Conservation (phyloP, 2,888 invertebrate genomes). For the Trissolcus brochymenae region DNA sequence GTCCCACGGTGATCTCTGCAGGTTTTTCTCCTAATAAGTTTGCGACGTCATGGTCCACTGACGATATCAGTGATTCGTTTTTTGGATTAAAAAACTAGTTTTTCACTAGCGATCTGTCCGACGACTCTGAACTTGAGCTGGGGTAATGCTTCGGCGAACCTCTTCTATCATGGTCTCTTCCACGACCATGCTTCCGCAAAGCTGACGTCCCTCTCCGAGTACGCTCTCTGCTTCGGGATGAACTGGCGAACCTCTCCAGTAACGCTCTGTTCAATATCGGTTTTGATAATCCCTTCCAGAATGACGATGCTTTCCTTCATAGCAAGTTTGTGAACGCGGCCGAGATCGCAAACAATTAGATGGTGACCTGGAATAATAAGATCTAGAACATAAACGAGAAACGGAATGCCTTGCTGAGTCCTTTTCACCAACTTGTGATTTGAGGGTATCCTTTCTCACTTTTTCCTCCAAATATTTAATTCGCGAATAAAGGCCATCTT, state of each 20-base stretch:
- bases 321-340: background rate
- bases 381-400: too few relatives aligned
- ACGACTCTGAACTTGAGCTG: background rate
- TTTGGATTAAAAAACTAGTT: too few relatives aligned
- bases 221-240: background rate
- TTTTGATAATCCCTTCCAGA: background rate
- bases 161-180: background rate
- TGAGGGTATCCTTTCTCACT: too few relatives aligned
- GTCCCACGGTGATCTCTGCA: background rate
- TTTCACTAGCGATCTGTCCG: too few relatives aligned
- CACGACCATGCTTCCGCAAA: background rate
- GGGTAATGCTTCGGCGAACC: background rate
- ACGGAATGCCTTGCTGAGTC: too few relatives aligned
- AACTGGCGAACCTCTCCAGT: background rate
- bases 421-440: too few relatives aligned
- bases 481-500: too few relatives aligned
- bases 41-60: too few relatives aligned
- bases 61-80: too few relatives aligned
- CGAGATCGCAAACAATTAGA: background rate
- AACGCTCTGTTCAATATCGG: background rate
- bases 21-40: constrained; percentile 1
- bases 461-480: too few relatives aligned
- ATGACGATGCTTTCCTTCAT: background rate
- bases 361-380: too few relatives aligned
- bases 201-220: constrained; percentile 1